These are phyloP conservation scores for Hoplostethus mediterraneus DNA, from an alignment of 2,797 vertebrate species.

Conservation along the genomic window DNA sequence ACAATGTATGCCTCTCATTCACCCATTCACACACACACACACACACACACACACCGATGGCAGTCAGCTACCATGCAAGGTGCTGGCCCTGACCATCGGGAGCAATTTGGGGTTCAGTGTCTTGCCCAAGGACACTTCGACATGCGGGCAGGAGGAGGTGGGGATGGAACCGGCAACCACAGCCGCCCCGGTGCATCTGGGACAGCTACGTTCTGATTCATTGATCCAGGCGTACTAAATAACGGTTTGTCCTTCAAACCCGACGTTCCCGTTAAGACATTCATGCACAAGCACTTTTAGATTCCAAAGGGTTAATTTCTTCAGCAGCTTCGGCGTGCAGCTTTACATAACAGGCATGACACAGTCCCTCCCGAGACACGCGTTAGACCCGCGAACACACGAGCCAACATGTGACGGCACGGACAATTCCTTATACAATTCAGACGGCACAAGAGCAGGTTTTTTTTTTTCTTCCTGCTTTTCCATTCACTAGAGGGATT, in stretches of 20 bases:
- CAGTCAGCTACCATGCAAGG: too few species aligned
- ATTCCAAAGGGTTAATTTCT: constrained; percentile 21
- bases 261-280: neutral
- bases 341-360: constrained; percentile 26
- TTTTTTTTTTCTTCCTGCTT: constrained; percentile 33
- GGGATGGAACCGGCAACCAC: too few species aligned
- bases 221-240: neutral
- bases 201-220: too few species aligned
- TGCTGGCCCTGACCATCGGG: too few species aligned
- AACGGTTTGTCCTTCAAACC: neutral
- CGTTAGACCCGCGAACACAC: constrained; percentile 21
- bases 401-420: constrained; percentile 46
- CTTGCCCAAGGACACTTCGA: too few species aligned
- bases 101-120: too few species aligned
- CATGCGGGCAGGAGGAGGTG: too few species aligned
- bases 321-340: neutral
- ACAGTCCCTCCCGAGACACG: constrained; percentile 17
- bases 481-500: constrained; percentile 68
- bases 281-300: neutral
- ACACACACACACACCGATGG: too few species aligned
- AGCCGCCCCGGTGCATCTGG: neutral
- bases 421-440: constrained; percentile 49
- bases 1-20: too few species aligned
- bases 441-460: constrained; percentile 55
- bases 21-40: too few species aligned